Evolutionary conservation across 2,888 invertebrate species (phyloP).

Genomic region (Acanthacorydalis orientalis): DNA sequence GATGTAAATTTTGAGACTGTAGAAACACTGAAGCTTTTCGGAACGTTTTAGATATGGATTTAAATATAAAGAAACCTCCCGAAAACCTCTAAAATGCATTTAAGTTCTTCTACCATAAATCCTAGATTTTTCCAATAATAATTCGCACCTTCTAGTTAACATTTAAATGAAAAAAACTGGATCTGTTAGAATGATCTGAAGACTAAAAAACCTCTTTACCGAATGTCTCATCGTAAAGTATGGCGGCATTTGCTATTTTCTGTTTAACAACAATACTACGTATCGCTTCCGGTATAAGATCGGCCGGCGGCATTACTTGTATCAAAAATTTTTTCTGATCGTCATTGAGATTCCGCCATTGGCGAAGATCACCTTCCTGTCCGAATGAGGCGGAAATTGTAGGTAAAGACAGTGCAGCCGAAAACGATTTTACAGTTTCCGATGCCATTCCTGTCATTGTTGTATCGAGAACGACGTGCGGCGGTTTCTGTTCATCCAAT

Average conservation of each 20-base stretch:
- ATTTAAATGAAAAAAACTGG: too few species aligned
- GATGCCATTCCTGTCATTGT: conserved; percentile 67
- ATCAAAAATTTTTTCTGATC: conserved; percentile 59
- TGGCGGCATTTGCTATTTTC: conserved; percentile 82
- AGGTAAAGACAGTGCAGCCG: conserved; percentile 60
- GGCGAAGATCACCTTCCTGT: conserved; percentile 63
- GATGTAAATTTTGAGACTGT: too few species aligned
- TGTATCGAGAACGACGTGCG: conserved; percentile 67
- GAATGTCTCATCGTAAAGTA: conserved; percentile 77
- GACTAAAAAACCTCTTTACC: conserved; percentile 33
- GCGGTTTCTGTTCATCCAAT: conserved; percentile 43
- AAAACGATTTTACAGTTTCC: conserved; percentile 73
- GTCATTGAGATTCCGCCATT: conserved; percentile 59
- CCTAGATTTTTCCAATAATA: too few species aligned
- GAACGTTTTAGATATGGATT: too few species aligned
- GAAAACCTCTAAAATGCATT: too few species aligned
- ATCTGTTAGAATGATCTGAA: conserved; percentile 4
- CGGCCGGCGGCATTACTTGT: conserved; percentile 73
- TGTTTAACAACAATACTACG: conserved; percentile 63
- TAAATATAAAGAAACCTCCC: too few species aligned
- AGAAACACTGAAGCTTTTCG: too few species aligned
- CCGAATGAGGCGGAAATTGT: conserved; percentile 77
- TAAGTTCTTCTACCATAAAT: too few species aligned
- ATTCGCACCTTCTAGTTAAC: too few species aligned
- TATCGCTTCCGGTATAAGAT: conserved; percentile 68